A percentile compares a stretch with the other conserved stretches of the same genome.
Evolutionary conservation across 2,113 vertebrate species (phyloP).

Genomic region (Sinosuthora webbiana): DNA sequence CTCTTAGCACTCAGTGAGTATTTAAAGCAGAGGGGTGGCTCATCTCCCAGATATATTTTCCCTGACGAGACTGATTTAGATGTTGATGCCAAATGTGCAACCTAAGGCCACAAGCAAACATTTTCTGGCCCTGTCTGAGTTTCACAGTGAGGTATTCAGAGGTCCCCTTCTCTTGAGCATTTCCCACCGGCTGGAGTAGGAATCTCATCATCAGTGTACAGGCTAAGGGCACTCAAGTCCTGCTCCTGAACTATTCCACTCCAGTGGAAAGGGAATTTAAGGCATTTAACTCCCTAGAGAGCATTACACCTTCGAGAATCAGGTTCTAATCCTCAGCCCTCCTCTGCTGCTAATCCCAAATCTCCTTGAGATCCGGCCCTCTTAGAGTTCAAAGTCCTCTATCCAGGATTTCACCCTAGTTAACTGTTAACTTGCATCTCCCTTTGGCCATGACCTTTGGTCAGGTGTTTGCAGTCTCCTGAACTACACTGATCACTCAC

Average conservation of each 20-base stretch:
- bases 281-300: not conserved
- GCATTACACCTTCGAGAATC: not conserved
- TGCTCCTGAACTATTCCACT: not conserved
- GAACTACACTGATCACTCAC: not conserved
- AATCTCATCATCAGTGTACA: not conserved
- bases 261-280: not conserved
- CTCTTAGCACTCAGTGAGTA: not conserved
- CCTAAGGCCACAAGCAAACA: not conserved
- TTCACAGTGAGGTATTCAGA: not conserved
- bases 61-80: not conserved
- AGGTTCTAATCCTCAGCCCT: not conserved
- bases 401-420: not conserved
- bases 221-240: not conserved
- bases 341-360: not conserved
- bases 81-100: not conserved
- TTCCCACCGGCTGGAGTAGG: not conserved
- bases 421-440: slow-evolving; percentile 25
- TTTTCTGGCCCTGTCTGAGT: not conserved
- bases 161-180: not conserved
- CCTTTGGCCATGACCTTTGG: not conserved
- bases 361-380: not conserved
- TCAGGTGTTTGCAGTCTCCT: not conserved
- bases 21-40: not conserved
- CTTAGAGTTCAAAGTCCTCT: slow-evolving; percentile 10
- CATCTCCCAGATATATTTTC: not conserved